Evolutionary conservation across 2,888 invertebrate genomes (phyloP).

Genomic region (Limenitis camilla): DNA sequence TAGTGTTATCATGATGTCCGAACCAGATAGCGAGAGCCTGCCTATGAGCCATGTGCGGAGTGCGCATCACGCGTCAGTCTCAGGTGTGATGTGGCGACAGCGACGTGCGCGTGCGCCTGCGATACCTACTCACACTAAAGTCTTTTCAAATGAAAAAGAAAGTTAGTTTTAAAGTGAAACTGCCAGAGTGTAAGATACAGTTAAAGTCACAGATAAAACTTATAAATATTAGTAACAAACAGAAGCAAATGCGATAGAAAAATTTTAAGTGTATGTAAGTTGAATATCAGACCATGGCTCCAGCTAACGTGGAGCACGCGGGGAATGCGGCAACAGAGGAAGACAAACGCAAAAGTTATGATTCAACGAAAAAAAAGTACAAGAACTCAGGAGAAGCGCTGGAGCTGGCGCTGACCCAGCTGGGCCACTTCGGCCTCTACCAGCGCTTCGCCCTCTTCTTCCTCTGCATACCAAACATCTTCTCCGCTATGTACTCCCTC

Average conservation of each 20-base stretch:
- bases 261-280: no score
- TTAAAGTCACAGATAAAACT: no score
- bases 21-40: neutral
- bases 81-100: constrained; percentile 5
- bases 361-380: neutral
- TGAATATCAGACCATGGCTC: no score
- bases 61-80: constrained; percentile 2
- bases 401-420: constrained; percentile 49
- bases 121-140: no score
- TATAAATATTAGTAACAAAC: no score
- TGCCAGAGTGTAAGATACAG: no score
- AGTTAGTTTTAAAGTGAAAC: no score
- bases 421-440: constrained; percentile 61
- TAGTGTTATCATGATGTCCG: neutral
- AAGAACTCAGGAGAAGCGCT: constrained; percentile 34
- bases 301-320: neutral
- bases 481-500: constrained; percentile 70
- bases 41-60: no score
- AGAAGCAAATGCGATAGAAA: no score
- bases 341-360: neutral
- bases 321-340: neutral
- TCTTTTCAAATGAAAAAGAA: no score
- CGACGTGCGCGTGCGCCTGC: no score
- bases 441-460: constrained; percentile 52
- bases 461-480: constrained; percentile 63